Evolutionary conservation across 2,113 vertebrate species (phyloP).

Genomic region (Oreotrochilus melanogaster): DNA sequence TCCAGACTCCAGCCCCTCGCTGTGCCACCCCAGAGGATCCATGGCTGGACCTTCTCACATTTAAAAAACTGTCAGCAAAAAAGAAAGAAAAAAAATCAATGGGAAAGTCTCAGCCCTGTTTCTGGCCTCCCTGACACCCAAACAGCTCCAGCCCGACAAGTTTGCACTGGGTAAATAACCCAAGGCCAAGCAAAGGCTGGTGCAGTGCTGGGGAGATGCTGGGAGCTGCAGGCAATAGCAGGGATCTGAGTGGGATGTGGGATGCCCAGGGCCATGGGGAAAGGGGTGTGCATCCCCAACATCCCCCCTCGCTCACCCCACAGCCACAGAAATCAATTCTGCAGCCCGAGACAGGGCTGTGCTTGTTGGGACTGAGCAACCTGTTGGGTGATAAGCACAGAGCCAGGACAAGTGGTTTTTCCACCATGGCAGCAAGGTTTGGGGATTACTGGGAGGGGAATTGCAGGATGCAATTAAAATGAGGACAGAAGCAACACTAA

Average conservation of each 20-base stretch:
- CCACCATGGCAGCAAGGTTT: fast-evolving
- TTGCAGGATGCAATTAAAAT: neutral
- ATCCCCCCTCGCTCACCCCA: neutral
- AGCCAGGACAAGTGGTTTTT: neutral
- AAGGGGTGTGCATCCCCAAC: neutral
- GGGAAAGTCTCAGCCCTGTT: neutral
- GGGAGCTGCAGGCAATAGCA: neutral
- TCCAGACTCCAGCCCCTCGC: neutral
- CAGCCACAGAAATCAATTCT: neutral
- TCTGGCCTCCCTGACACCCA: neutral
- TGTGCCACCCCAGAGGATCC: fast-evolving
- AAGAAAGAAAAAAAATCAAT: neutral
- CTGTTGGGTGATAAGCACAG: neutral
- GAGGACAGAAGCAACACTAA: neutral
- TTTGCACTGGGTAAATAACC: neutral
- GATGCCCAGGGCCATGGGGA: neutral
- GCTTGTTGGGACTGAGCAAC: neutral
- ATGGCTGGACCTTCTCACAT: neutral
- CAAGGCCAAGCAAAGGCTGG: neutral
- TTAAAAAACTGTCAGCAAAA: neutral
- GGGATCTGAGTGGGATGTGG: neutral
- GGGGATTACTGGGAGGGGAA: neutral
- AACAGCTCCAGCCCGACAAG: fast-evolving
- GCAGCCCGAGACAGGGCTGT: fast-evolving
- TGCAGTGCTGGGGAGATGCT: neutral